Evolutionary conservation across 2,113 vertebrate genomes (phyloP).

Genomic region (Gymnogyps californianus): DNA sequence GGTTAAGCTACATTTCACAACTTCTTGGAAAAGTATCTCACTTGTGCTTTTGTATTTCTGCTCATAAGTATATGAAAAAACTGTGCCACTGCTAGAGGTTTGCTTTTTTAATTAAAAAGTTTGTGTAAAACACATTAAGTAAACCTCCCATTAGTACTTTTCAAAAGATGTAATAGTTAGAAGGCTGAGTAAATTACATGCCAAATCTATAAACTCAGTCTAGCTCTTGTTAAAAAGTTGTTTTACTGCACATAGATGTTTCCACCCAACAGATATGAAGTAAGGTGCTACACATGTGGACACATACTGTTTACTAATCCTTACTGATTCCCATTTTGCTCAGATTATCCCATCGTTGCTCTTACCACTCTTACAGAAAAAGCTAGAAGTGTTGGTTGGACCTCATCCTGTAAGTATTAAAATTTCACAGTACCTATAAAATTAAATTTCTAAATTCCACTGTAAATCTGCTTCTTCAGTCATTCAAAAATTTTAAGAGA

Average conservation of each 20-base stretch:
- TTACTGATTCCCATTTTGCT: neutral
- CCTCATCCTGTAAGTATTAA: neutral
- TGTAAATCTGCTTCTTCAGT: neutral
- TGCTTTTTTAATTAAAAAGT: neutral
- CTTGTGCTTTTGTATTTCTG: neutral
- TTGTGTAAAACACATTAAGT: neutral
- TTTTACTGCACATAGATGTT: neutral
- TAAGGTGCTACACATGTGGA: neutral
- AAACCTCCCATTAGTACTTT: neutral
- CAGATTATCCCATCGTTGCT: neutral
- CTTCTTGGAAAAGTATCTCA: neutral
- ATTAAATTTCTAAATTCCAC: neutral
- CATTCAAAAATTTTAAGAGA: neutral
- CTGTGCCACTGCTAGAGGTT: neutral
- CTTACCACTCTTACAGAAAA: neutral
- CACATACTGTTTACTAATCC: neutral
- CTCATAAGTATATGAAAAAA: neutral
- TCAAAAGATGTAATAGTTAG: neutral
- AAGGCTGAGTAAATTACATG: neutral
- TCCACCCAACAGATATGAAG: neutral
- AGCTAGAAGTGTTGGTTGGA: neutral
- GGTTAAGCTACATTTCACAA: neutral
- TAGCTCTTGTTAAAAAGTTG: neutral
- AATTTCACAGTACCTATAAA: neutral
- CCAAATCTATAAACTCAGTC: neutral